phyloP scores from a whole-genome alignment of 1,140 invertebrate species.

The Drosophila neocordata region DNA sequence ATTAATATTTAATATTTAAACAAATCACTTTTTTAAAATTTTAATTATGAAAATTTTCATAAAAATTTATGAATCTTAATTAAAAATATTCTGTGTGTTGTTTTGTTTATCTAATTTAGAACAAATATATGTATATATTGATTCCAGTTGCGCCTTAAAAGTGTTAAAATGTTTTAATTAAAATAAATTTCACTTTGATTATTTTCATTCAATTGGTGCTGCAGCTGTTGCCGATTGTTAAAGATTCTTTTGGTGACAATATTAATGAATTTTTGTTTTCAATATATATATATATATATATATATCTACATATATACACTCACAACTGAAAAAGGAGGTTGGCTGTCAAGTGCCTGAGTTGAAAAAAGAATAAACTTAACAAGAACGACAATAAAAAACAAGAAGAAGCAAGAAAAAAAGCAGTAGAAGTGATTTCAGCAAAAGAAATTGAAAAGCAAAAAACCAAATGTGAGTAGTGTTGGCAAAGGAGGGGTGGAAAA shows the following conservation, averaged over 20 bases:
- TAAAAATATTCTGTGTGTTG: not conserved
- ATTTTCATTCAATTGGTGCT: not conserved
- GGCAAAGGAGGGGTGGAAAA: not conserved
- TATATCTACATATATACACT: not conserved
- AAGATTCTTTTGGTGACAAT: slow-evolving; percentile 25
- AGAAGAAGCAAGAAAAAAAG: not conserved
- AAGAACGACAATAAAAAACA: slow-evolving; percentile 24
- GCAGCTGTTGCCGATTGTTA: not conserved
- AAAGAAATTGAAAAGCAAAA: slow-evolving; percentile 26
- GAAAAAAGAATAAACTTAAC: slow-evolving; percentile 47
- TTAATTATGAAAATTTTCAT: too few relatives aligned
- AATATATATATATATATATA: slow-evolving; percentile 7
- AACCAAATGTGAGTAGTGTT: not conserved
- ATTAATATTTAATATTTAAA: too few relatives aligned
- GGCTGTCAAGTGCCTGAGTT: slow-evolving; percentile 70
- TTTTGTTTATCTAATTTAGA: not conserved
- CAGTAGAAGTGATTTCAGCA: not conserved
- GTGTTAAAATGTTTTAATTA: slow-evolving; percentile 44
- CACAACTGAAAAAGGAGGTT: slow-evolving; percentile 24
- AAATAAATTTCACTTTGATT: slow-evolving; percentile 59
- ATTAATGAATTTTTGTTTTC: slow-evolving; percentile 45
- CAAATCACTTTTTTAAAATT: too few relatives aligned
- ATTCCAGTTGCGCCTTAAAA: slow-evolving; percentile 14
- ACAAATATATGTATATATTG: slow-evolving; percentile 2
- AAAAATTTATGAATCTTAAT: not conserved